Percentiles rank a stretch among this genome's conserved stretches.
Conservation (phyloP, 2,797 vertebrate genomes). For the Ciconia nigra region DNA sequence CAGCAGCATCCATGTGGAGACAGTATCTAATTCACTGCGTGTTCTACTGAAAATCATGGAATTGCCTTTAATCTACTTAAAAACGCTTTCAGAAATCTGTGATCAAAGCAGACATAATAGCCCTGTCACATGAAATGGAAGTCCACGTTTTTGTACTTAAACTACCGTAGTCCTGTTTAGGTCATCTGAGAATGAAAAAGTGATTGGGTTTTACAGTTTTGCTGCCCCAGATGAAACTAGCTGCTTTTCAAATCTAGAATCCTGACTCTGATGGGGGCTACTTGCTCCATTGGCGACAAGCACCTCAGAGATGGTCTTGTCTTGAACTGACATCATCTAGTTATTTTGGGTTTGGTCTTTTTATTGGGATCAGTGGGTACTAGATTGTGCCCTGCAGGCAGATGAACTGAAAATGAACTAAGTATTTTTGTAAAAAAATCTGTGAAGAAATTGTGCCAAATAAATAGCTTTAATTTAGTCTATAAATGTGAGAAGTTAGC, state of each 20-base stretch:
- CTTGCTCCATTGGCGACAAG: background rate
- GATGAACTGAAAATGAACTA: background rate
- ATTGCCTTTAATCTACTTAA: background rate
- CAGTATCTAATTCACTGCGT: background rate
- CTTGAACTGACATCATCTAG: background rate
- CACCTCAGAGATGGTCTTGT: background rate
- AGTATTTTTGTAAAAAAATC: background rate
- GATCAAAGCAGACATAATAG: background rate
- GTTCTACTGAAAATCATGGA: background rate
- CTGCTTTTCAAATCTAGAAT: background rate
- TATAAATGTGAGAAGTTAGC: background rate
- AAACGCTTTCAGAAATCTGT: background rate
- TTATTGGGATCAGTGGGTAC: background rate
- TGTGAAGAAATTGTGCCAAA: background rate
- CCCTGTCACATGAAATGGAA: background rate
- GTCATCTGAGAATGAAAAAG: background rate
- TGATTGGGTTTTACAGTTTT: background rate
- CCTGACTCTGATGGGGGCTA: background rate
- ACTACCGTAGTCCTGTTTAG: background rate
- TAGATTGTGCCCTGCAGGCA: background rate
- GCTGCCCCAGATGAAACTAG: background rate
- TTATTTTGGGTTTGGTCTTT: background rate
- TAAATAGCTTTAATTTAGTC: background rate
- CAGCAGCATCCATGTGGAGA: background rate
- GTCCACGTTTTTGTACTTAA: background rate